Percentiles rank a stretch among this genome's conserved stretches.
Conservation (phyloP, 2,888 invertebrate genomes). For the Chorisops tibialis region DNA sequence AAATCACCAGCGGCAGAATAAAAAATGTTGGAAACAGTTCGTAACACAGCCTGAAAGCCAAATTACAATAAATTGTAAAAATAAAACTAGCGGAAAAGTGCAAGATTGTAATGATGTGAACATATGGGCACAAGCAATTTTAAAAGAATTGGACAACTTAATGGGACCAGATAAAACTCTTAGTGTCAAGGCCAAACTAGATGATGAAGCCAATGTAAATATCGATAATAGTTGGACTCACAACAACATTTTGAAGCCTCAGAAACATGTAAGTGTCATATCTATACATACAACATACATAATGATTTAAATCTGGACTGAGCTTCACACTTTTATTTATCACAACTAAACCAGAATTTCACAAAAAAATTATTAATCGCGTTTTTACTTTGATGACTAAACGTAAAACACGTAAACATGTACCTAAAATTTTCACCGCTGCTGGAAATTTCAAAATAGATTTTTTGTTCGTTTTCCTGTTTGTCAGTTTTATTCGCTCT, state of each 20-base stretch:
- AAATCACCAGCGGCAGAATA: constrained; percentile 30
- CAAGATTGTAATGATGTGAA: constrained; percentile 44
- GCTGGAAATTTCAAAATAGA: no score
- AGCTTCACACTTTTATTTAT: no score
- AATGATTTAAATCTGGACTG: no score
- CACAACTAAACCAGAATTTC: no score
- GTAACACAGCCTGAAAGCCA: constrained; percentile 8
- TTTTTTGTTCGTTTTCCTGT: no score
- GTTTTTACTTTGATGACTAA: no score
- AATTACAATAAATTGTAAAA: constrained; percentile 16
- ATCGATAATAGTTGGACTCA: constrained; percentile 20
- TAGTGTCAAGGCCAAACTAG: constrained; percentile 25
- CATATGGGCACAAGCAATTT: constrained; percentile 52
- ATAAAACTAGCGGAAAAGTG: constrained; percentile 14
- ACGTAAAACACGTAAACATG: no score
- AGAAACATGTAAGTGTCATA: constrained; percentile 50
- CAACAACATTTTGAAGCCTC: constrained; percentile 48
- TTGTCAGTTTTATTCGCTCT: no score
- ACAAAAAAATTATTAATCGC: no score
- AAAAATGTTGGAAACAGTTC: constrained; percentile 35
- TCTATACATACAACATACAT: background rate
- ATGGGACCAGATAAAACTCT: constrained; percentile 47
- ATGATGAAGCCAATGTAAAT: background rate
- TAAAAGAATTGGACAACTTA: constrained; percentile 51
- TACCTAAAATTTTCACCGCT: no score